phyloP scores from a whole-genome alignment of 2,113 vertebrate genomes.

The Chaenocephalus aceratus region DNA sequence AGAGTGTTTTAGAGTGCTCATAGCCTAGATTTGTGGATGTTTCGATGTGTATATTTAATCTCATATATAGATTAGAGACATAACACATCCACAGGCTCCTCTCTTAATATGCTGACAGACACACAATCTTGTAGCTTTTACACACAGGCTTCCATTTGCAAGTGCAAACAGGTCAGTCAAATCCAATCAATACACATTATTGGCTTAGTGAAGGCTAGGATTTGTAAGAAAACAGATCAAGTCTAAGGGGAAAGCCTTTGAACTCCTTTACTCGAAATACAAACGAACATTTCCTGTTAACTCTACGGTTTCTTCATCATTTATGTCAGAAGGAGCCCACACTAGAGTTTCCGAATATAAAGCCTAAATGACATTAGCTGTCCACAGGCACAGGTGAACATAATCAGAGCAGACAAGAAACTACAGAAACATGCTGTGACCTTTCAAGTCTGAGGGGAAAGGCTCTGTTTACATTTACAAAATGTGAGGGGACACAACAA shows the following conservation, averaged over 20 bases:
- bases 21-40: constrained; percentile 4
- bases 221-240: constrained; percentile 63
- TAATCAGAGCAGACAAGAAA: constrained; percentile 73
- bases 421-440: constrained; percentile 69
- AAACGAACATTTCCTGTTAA: constrained; percentile 62
- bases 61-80: constrained; percentile 8
- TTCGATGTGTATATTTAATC: constrained; percentile 2
- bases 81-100: background rate
- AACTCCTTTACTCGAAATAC: constrained; percentile 54
- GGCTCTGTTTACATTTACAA: constrained; percentile 66
- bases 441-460: constrained; percentile 64
- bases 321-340: constrained; percentile 38
- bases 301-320: constrained; percentile 48
- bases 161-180: constrained; percentile 64
- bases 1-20: background rate
- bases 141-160: constrained; percentile 58
- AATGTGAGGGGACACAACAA: constrained; percentile 62
- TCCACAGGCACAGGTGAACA: constrained; percentile 57
- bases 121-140: constrained; percentile 19
- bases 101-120: constrained; percentile 35
- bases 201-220: constrained; percentile 52
- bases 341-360: constrained; percentile 39
- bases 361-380: constrained; percentile 58
- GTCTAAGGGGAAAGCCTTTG: constrained; percentile 56
- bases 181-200: constrained; percentile 74